phyloP scores from a whole-genome alignment of 2,113 vertebrate genomes.

The Psilopsiagon aurifrons region DNA sequence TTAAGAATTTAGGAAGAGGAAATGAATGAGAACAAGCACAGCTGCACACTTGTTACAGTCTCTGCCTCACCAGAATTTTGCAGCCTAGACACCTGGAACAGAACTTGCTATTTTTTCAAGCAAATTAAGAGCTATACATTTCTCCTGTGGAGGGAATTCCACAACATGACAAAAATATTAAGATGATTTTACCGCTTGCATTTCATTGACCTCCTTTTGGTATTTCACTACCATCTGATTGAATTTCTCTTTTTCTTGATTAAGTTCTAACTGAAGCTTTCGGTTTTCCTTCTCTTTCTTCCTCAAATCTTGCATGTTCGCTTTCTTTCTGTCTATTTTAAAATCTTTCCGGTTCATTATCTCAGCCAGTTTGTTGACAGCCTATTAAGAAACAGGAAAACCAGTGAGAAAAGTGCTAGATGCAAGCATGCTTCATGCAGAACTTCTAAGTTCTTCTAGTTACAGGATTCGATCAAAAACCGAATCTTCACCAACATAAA shows the following conservation, averaged over 20 bases:
- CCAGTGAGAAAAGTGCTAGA: background rate
- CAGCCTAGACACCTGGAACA: background rate
- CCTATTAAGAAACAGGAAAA: constrained; percentile 75
- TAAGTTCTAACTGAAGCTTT: constrained; percentile 95
- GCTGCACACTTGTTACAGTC: background rate
- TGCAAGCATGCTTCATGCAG: background rate
- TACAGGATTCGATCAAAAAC: background rate
- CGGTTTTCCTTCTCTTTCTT: constrained; percentile 99
- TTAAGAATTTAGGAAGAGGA: background rate
- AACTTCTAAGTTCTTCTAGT: background rate
- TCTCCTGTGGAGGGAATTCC: background rate
- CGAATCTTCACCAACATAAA: background rate
- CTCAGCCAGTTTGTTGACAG: constrained; percentile 98
- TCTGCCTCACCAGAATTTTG: background rate
- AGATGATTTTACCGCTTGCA: constrained; percentile 88
- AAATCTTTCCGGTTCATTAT: constrained; percentile 99
- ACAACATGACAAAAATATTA: background rate
- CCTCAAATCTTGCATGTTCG: constrained; percentile 92
- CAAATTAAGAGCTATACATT: background rate
- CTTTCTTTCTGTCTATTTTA: constrained; percentile 97
- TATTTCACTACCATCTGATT: constrained; percentile 97
- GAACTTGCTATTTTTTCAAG: background rate
- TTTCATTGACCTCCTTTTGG: constrained; percentile 93
- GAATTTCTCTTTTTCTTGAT: constrained; percentile 98
- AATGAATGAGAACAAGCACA: background rate